Base-by-base conservation (phyloP, 30 jellyfish, hydroid and myxozoan genomes). In the Aurelia aurita region DNA sequence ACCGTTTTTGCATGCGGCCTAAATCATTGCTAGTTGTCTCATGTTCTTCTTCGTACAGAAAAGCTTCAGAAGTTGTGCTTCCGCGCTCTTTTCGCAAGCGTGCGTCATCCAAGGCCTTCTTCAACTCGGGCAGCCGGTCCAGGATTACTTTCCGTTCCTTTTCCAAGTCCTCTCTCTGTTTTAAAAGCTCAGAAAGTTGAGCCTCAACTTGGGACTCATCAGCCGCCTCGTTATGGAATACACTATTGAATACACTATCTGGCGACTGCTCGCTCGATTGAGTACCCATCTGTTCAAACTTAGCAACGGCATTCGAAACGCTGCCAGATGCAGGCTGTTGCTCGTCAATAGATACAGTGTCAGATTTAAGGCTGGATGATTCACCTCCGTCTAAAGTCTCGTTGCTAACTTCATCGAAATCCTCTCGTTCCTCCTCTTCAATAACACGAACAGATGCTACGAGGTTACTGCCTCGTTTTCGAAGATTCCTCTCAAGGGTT, bases 151-250 rank as follows among this genome's bases (percentile, higher is more conserved):
- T 69, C 66, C 83, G 84, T 53, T 95, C 97, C 68, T 76, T 69
- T 61, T 95, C 97, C 54, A 95, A 69, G 12, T 69, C 79, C 34
- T 85, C 97, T 64, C 75, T 77, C 72, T 81, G 62, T 26, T 71
- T 79, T 47, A 71, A 51, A 59, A 95, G 75, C 15, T 79, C 97
- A 20, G 79, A 82, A 21, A 81, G 77, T 22, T 73, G 44, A 43
- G 13, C 68, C 45, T 72, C 95, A 16, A 58, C 77, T 58, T 81
- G 65, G 19, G 85, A 2, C 21, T 60, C 76, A 10, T 35, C 81
- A 1, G 91, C 64, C 44, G 91, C 64, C 44, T 68, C 80, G 21
- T 69, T 44, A 14, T 39, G 70, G 74, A 83, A 83, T 18, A 83
- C 93, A 45, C 61, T 59, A 43, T 71, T 86, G 7, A 19, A 22